A percentile compares a stretch with the other conserved stretches of the same genome.
Conservation (phyloP, 2,888 invertebrate species). For the Campoplex nolae region DNA sequence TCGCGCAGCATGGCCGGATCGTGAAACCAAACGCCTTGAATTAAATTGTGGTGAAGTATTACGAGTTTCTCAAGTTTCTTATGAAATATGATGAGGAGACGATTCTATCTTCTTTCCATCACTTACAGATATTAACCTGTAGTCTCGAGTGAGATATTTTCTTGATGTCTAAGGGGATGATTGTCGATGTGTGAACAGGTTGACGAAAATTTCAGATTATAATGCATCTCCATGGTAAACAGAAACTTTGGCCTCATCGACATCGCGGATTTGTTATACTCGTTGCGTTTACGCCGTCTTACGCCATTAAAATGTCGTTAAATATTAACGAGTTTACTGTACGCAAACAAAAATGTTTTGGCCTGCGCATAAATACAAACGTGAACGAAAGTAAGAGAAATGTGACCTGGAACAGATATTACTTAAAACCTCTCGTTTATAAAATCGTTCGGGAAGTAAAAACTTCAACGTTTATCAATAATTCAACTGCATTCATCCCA, state of each 20-base stretch:
- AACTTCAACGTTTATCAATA: not conserved
- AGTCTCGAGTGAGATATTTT: not conserved
- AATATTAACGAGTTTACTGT: slow-evolving; percentile 72
- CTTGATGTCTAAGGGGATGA: not conserved
- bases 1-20: not conserved
- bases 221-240: slow-evolving; percentile 11
- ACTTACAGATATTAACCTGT: not conserved
- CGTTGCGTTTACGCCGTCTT: slow-evolving; percentile 61
- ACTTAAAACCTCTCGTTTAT: not conserved
- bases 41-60: slow-evolving; percentile 22
- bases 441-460: not conserved
- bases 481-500: not conserved
- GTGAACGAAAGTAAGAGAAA: slow-evolving; percentile 16
- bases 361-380: slow-evolving; percentile 24
- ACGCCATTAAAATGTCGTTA: slow-evolving; percentile 76
- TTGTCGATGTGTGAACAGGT: not conserved
- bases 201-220: slow-evolving; percentile 9
- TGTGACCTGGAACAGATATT: not conserved
- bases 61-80: not conserved
- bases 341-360: slow-evolving; percentile 17
- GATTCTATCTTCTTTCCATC: not conserved
- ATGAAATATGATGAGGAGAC: slow-evolving; percentile 43
- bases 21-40: slow-evolving; percentile 23
- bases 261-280: slow-evolving; percentile 52
- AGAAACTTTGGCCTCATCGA: slow-evolving; percentile 18